phyloP scores from a whole-genome alignment of 2,888 invertebrate genomes.

The Hemicrepidius hirtus region DNA sequence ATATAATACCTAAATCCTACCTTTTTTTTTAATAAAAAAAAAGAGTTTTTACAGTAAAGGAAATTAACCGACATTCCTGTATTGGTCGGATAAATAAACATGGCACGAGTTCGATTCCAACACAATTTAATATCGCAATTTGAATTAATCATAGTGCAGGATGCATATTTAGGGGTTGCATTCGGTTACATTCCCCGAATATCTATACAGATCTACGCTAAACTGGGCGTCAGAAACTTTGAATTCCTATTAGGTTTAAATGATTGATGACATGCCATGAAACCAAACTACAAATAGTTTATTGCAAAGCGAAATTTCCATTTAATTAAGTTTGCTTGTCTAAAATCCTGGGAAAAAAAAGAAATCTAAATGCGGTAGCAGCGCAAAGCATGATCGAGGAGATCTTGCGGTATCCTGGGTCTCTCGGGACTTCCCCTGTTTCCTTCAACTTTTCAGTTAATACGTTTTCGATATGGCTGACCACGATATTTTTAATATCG shows the following conservation, averaged over 20 bases:
- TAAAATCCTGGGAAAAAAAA: not conserved
- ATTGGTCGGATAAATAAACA: constrained; percentile 18
- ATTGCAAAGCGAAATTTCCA: constrained; percentile 23
- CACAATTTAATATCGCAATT: constrained; percentile 23
- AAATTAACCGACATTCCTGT: constrained; percentile 20
- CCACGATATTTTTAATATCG: constrained; percentile 43
- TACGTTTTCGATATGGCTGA: constrained; percentile 35
- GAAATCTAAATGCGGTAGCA: not conserved
- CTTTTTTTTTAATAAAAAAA: constrained; percentile 9
- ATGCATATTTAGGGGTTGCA: constrained; percentile 24
- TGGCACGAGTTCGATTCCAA: not conserved
- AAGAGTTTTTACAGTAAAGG: constrained; percentile 12
- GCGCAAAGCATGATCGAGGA: not conserved
- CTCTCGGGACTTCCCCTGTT: constrained; percentile 1
- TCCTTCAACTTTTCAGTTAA: constrained; percentile 15
- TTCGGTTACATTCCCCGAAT: constrained; percentile 12
- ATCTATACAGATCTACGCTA: constrained; percentile 29
- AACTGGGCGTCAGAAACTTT: constrained; percentile 41
- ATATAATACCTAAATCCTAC: constrained; percentile 6
- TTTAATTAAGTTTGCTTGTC: constrained; percentile 6
- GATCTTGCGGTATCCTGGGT: constrained; percentile 1
- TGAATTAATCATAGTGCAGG: constrained; percentile 9
- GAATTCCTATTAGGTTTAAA: constrained; percentile 45
- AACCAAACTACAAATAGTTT: constrained; percentile 34
- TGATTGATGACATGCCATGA: constrained; percentile 44